A percentile compares a stretch with the other conserved stretches of the same genome.
phyloP scores from a whole-genome alignment of 2,888 invertebrate species.

The Clivina fossor region DNA sequence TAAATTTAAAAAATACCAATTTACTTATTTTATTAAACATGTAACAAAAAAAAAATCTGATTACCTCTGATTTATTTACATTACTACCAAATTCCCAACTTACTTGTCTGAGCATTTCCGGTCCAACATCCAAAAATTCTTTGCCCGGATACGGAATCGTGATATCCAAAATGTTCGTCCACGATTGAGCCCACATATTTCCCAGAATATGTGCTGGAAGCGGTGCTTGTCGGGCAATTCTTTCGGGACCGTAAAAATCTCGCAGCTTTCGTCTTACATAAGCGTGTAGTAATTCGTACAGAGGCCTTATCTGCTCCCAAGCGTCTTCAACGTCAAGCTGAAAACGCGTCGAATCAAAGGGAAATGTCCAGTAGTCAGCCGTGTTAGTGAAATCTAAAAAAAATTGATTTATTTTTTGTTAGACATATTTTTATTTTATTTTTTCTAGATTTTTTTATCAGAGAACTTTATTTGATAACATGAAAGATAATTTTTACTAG shows the following conservation, averaged over 20 bases:
- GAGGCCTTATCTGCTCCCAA: slow-evolving; percentile 81
- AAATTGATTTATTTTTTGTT: slow-evolving; percentile 21
- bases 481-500: too few relatives aligned
- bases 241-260: slow-evolving; percentile 81
- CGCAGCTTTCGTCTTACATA: slow-evolving; percentile 83
- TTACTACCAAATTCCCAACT: too few relatives aligned
- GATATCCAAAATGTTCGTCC: slow-evolving; percentile 79
- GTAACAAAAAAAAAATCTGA: too few relatives aligned
- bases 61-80: too few relatives aligned
- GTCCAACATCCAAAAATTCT: slow-evolving; percentile 78
- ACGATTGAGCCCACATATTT: slow-evolving; percentile 89
- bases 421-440: not conserved
- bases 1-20: too few relatives aligned
- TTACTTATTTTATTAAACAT: too few relatives aligned
- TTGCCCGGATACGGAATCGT: slow-evolving; percentile 86
- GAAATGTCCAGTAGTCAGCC: slow-evolving; percentile 86
- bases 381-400: slow-evolving; percentile 81
- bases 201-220: slow-evolving; percentile 84
- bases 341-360: slow-evolving; percentile 78
- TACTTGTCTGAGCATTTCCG: slow-evolving; percentile 78
- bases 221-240: slow-evolving; percentile 76
- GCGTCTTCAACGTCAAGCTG: slow-evolving; percentile 77
- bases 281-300: slow-evolving; percentile 86
- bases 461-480: too few relatives aligned
- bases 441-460: too few relatives aligned